Base-by-base conservation (phyloP, 2,888 invertebrate genomes). In the Coremacera marginata region DNA sequence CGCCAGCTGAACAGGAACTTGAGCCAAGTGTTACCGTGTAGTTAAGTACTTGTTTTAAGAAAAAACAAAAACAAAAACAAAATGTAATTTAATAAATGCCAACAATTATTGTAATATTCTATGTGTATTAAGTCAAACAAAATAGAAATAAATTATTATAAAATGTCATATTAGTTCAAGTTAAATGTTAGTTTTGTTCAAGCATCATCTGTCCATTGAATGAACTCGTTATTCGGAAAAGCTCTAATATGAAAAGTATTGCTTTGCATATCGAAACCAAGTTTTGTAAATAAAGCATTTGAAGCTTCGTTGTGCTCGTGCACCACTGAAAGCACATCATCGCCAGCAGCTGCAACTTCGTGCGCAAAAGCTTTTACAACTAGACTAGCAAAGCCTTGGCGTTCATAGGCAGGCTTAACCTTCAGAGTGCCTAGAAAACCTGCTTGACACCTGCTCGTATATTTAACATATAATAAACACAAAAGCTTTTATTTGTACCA, bases 361-460 rank as follows among this genome's bases (percentile, higher is more conserved):
- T 79, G 82, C 3, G 81, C 79, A 81, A 84, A 84, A 4, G 80
- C 79, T 60, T 80, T 81, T 27, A 82, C 75, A 4, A 84, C 79
- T 49, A 85, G 31, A 5, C 73, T 77, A 0, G 84, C 86, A n/a
- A 84, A 75, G 1, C 86, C 86, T 63, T 75, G 81, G 0, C 84
- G 76, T 37, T 81, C 78, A 78, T 82, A 79, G 7, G 76, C 37
- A 2, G 84, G 83, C 22, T 79, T 80, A 0, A 85, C 84, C 73
- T 85, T 85, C 16, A 86, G 76, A 5, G 82, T 82, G 4, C 84
- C 84, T 22, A 86, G 78, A 5, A 84, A 83, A 14, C 86, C 86
- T 5, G 81, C 78, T 76, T 82, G 84, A 16, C 83, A 77, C 78
- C 85, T 85, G 9, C 57, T 73, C 55, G 22, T 9, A 14, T 27